Percentiles rank a stretch among this genome's conserved stretches.
Conservation (phyloP, 1,140 invertebrate species). For the Fopius arisanus region DNA sequence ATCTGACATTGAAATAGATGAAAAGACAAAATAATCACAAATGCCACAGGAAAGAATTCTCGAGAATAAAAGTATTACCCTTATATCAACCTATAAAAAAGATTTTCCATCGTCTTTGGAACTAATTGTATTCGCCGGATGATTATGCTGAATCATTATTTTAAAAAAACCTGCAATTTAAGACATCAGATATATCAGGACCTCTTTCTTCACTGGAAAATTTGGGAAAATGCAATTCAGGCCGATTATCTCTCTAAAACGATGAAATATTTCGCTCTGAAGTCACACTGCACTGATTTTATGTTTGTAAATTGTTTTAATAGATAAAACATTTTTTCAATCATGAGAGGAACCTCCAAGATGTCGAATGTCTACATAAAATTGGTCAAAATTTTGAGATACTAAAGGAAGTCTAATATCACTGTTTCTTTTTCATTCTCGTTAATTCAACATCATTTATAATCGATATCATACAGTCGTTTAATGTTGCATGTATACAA, state of each 20-base stretch:
- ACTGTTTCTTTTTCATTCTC: conserved; percentile 13
- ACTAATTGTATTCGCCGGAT: not conserved
- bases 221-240: not conserved
- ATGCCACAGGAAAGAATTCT: no score
- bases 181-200: not conserved
- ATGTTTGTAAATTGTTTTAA: not conserved
- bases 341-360: conserved; percentile 10
- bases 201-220: not conserved
- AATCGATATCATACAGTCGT: conserved; percentile 21
- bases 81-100: not conserved
- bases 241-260: not conserved
- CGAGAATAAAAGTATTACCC: not conserved
- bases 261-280: not conserved
- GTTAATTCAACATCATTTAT: not conserved
- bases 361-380: conserved; percentile 14
- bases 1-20: not conserved
- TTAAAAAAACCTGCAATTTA: not conserved
- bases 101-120: not conserved
- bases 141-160: conserved; percentile 7
- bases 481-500: not conserved
- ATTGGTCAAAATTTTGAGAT: conserved; percentile 28
- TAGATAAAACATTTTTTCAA: conserved; percentile 18
- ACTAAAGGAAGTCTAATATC: conserved; percentile 27
- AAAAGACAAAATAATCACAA: not conserved
- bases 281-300: not conserved